Evolutionary conservation across 2,888 invertebrate genomes (phyloP), one percentile per base, ranked within the genome.

Genomic region (Mythimna lalbum): DNA sequence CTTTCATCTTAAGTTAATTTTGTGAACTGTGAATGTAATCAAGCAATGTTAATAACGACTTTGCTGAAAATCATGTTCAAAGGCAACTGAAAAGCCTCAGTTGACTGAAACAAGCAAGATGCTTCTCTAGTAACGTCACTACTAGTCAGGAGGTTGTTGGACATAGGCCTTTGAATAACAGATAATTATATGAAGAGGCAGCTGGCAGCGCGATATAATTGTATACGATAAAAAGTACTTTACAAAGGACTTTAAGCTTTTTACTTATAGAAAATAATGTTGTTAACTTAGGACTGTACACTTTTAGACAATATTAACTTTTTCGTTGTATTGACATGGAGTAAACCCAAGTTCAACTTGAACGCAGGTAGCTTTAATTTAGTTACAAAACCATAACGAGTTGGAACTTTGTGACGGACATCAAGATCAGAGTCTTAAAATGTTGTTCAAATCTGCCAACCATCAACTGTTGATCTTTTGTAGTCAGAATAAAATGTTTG

Each of bases 91-190:
- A 59, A 39, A 53, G 19, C 43, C 14, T 49, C 19, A n/a, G 64
- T 60, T 55, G 47, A 69, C n/a, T 65, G 27, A 43, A 50, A n/a
- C 27, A 49, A 33, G n/a, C 33, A 2, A 43, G 36, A 50, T 61
- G 33, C 12, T 56, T 61, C 23, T 43, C 63, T 52, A 64, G 49
- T 55, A 6, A 27, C n/a, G 19, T 43, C 47, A 39, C 39, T 17
- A 39, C 14, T 47, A 39, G 52, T 55, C 43, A 31, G 61, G 19
- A 61, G 7, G 10, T 9, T 31, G 31, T 23, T 14, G 36, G 33
- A 17, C 21, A 17, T 19, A 14, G n/a, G n/a, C 9, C 47, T 49
- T 43, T n/a, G 5, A n/a, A 1, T 47, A 9, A 5, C 47, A 39
- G 39, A 39, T 12, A 39, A n/a, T n/a, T 14, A 14, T 14, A 39